These are phyloP conservation scores for Agrotis puta DNA, from an alignment of 2,888 invertebrate species.

Conservation along the genomic window DNA sequence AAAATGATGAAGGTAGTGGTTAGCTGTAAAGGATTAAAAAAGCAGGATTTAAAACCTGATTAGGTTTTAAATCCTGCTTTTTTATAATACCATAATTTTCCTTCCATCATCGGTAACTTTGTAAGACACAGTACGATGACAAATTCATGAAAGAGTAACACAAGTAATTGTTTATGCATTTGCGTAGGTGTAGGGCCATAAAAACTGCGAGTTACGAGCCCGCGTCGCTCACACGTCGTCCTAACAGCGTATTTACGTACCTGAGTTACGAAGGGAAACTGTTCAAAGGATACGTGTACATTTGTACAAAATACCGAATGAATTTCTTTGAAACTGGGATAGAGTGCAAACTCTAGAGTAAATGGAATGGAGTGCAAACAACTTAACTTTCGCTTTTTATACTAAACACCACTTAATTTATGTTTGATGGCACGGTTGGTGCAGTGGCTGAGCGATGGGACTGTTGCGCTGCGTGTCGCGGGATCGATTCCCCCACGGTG, in stretches of 20 bases:
- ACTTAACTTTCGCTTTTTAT: no score
- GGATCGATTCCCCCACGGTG: no score
- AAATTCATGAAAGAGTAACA: slow-evolving; percentile 54
- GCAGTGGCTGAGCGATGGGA: no score
- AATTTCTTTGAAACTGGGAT: no score
- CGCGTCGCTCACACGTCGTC: slow-evolving; percentile 62
- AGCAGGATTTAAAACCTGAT: no score
- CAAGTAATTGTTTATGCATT: slow-evolving; percentile 64
- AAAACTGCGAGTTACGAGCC: slow-evolving; percentile 67
- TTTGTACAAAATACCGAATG: slow-evolving; percentile 36
- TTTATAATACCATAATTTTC: neutral
- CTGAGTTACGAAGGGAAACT: slow-evolving; percentile 64
- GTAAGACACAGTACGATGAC: slow-evolving; percentile 42
- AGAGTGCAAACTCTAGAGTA: no score
- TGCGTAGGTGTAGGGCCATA: slow-evolving; percentile 71
- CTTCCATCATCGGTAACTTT: slow-evolving; percentile 29
- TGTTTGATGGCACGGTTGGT: no score
- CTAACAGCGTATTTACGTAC: slow-evolving; percentile 68
- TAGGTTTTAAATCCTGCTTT: neutral
- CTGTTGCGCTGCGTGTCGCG: no score
- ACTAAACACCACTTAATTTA: no score
- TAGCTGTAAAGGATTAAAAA: neutral
- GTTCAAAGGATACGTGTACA: slow-evolving; percentile 48
- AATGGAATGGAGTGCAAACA: no score
- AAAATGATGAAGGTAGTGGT: neutral